Evolutionary conservation across 2,113 vertebrate genomes (phyloP).

Genomic region (Peromyscus leucopus): DNA sequence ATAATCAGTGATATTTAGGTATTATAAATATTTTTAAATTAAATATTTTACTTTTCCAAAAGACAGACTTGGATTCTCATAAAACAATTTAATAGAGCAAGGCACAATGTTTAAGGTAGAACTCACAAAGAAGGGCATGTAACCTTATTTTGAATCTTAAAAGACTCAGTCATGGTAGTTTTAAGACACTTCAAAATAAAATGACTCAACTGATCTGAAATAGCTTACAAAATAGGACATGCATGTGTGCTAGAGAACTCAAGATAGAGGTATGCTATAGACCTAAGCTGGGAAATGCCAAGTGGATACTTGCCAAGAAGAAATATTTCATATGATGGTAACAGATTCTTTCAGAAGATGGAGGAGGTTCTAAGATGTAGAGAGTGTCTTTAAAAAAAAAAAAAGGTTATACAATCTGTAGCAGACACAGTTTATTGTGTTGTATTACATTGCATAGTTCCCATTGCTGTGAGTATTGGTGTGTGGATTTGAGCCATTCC

Average conservation of each 20-base stretch:
- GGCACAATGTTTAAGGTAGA: constrained; percentile 84
- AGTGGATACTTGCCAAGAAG: neutral
- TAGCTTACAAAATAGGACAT: neutral
- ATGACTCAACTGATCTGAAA: neutral
- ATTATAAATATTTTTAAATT: constrained; percentile 40
- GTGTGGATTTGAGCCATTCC: neutral
- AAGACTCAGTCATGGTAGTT: neutral
- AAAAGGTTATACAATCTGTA: neutral
- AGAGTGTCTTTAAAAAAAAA: neutral
- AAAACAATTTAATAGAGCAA: constrained; percentile 83
- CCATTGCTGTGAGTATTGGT: neutral
- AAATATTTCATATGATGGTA: neutral
- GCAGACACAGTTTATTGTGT: neutral
- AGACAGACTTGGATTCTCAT: constrained; percentile 70
- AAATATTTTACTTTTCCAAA: constrained; percentile 64
- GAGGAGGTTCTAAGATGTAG: neutral
- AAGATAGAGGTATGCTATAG: neutral
- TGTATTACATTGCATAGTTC: neutral
- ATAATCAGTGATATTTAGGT: constrained; percentile 54
- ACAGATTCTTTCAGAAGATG: neutral
- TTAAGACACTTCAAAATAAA: neutral
- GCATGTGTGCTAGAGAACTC: neutral
- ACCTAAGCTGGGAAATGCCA: neutral
- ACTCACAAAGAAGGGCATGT: constrained; percentile 43
- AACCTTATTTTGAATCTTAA: neutral